A percentile compares a stretch with the other conserved stretches of the same genome.
These are phyloP conservation scores for Euura lappo DNA, from an alignment of 1,140 invertebrate genomes.

Conservation along the genomic window DNA sequence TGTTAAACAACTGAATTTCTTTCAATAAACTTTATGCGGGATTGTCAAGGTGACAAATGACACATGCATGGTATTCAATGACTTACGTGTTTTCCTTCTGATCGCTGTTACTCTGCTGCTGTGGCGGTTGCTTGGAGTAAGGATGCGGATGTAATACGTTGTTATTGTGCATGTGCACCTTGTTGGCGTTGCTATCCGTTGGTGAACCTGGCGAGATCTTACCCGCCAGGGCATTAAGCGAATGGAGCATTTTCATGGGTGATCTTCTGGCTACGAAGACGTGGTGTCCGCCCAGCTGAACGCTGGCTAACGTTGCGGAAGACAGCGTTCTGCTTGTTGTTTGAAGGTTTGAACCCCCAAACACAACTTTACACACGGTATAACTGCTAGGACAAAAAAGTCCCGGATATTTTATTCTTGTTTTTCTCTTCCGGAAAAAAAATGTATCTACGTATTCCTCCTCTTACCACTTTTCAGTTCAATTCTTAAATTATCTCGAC, in stretches of 20 bases:
- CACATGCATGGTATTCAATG: too few relatives aligned
- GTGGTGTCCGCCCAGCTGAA: constrained; percentile 37
- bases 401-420: too few relatives aligned
- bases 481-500: too few relatives aligned
- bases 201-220: constrained; percentile 77
- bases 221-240: constrained; percentile 78
- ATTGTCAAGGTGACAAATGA: too few relatives aligned
- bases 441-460: too few relatives aligned
- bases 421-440: too few relatives aligned
- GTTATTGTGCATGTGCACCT: constrained; percentile 63
- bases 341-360: constrained; percentile 49
- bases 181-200: constrained; percentile 60
- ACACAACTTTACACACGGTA: constrained; percentile 27
- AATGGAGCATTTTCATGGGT: constrained; percentile 73
- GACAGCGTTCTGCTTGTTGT: constrained; percentile 45
- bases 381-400: not conserved
- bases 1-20: too few relatives aligned
- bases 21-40: too few relatives aligned
- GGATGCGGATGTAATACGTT: constrained; percentile 60
- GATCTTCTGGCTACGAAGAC: constrained; percentile 37
- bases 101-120: constrained; percentile 46
- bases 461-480: too few relatives aligned
- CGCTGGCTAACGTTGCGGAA: constrained; percentile 41
- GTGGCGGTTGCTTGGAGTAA: constrained; percentile 51
- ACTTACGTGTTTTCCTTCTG: constrained; percentile 60